A percentile compares a stretch with the other conserved stretches of the same genome.
Conservation (phyloP, 1,140 invertebrate genomes). For the Penaeus chinensis region DNA sequence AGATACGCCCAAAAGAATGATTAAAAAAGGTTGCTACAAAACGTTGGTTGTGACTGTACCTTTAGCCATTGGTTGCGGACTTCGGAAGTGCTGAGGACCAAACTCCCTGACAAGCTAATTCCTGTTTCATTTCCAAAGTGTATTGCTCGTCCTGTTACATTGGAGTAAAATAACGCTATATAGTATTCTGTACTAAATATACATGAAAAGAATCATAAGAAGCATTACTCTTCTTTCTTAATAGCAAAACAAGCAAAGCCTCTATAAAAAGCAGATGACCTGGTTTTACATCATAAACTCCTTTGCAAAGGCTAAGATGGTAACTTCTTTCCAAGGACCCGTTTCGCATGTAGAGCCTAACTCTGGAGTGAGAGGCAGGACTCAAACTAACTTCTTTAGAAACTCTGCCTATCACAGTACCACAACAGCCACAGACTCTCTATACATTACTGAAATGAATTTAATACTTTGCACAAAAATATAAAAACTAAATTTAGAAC, state of each 20-base stretch:
- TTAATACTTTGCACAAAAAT: neutral
- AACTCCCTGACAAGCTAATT: constrained; percentile 86
- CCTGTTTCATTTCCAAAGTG: constrained; percentile 90
- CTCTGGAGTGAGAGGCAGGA: too few species aligned
- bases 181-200: neutral
- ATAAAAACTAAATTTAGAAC: neutral
- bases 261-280: too few species aligned
- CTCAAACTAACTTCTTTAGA: too few species aligned
- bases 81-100: constrained; percentile 90
- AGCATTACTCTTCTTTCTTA: neutral
- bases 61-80: constrained; percentile 91
- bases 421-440: too few species aligned
- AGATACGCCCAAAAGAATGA: neutral
- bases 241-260: too few species aligned
- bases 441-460: neutral
- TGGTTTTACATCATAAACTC: neutral
- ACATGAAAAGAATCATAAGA: neutral
- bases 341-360: too few species aligned
- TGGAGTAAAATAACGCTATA: constrained; percentile 44
- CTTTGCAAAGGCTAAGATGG: too few species aligned
- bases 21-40: neutral
- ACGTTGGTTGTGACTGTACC: constrained; percentile 55
- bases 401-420: too few species aligned
- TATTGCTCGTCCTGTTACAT: constrained; percentile 73
- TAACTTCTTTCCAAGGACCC: too few species aligned